Percentiles rank a stretch among this genome's conserved stretches.
Evolutionary conservation across 2,113 vertebrate genomes (phyloP).

Genomic region (Sinocyclocheilus grahami): DNA sequence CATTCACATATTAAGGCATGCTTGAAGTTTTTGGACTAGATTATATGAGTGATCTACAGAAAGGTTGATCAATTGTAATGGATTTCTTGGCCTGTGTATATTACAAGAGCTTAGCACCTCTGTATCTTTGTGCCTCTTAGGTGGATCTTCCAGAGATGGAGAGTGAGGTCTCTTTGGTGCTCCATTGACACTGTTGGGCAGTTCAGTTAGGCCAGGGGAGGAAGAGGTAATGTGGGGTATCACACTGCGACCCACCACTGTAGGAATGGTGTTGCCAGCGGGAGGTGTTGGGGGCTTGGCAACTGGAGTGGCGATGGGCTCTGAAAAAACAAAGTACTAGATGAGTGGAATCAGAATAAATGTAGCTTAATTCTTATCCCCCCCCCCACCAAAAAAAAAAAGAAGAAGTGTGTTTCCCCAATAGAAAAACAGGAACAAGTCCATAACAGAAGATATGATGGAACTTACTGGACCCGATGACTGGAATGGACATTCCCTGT

Average conservation of each 20-base stretch:
- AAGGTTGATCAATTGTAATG: not conserved
- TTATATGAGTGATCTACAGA: not conserved
- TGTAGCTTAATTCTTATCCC: not conserved
- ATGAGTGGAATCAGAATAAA: constrained; percentile 5
- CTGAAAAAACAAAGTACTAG: constrained; percentile 4
- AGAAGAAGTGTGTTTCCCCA: not conserved
- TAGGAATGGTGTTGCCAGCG: constrained; percentile 70
- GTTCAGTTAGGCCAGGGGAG: constrained; percentile 72
- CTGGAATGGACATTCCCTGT: constrained; percentile 79
- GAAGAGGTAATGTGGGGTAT: constrained; percentile 68
- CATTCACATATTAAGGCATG: not conserved
- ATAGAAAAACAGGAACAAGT: constrained; percentile 36
- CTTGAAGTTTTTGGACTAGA: not conserved
- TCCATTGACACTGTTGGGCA: constrained; percentile 73
- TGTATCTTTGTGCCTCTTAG: constrained; percentile 78
- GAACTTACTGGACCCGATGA: constrained; percentile 82
- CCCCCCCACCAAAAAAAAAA: too few relatives aligned
- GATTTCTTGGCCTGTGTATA: not conserved
- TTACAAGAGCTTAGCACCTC: constrained; percentile 70
- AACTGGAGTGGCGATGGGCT: constrained; percentile 26
- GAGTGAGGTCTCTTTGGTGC: constrained; percentile 78
- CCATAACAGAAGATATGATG: not conserved
- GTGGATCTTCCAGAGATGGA: constrained; percentile 73
- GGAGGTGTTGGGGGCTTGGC: constrained; percentile 61
- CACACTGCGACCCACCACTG: constrained; percentile 71